Base-by-base conservation (phyloP, 2,888 invertebrate species). In the Pseudococcus viburni region DNA sequence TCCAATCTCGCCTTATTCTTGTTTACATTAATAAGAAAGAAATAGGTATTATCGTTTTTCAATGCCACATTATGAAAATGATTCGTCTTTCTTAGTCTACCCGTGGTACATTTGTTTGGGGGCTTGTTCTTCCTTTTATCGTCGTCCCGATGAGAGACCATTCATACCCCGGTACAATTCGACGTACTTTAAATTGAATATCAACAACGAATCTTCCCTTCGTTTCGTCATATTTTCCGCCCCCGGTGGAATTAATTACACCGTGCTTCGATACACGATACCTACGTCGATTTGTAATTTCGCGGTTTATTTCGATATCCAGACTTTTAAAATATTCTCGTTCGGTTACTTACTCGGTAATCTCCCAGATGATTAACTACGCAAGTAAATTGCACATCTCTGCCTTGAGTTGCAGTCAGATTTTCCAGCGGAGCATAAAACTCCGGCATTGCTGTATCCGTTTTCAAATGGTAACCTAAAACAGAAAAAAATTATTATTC, bases 321-420 rank as follows among this genome's bases (percentile, higher is more conserved):
- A 15, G 19, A 9, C 19, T 19, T 86, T 19, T 59, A 19, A 39
- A 33, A 33, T 59, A 55, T 85, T 86, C 26, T 46, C 17, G 48
- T 26, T 12, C 17, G 15, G 12, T 55, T 80, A 59, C 89, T 93
- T 93, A 97, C 97, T 94, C 96, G 95, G 92, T 96, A 97, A 91
- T 94, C 93, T 90, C 96, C 96, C 90, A 97, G 94, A 92, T 97
- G 96, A 92, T 97, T 96, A 91, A 97, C 97, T 90, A 96, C 95
- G 91, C 97, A 97, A 86, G 97, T 97, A 92, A 97, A 97, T 91
- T 94, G 95, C 89, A 97, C 95, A 92, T 97, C 97, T 88, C 97
- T 93, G 89, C 97, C 97, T 92, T 96, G 96, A 88, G 96, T 95
- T 89, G 96, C 96, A 73, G 97, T 97, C 91, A 96, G 94, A 92